Base-by-base conservation (phyloP, 2,888 invertebrate species). In the Drosophila tanythrix region DNA sequence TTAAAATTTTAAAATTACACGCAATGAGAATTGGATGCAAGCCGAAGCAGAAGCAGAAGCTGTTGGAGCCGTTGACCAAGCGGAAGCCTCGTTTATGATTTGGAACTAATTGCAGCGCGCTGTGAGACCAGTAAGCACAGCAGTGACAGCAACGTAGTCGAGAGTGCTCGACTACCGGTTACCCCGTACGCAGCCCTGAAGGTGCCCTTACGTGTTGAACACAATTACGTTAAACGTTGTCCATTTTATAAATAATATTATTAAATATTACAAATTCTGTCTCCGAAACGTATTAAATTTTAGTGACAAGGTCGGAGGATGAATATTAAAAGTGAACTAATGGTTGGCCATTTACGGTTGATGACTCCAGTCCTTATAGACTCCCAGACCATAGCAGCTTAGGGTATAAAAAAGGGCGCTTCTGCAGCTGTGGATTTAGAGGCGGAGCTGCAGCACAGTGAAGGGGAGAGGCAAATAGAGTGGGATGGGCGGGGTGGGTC, bases 1-100 rank as follows among this genome's bases (percentile, higher is more conserved):
- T 85, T 85, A 89, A 82, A 87, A 81, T 89, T 89, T 85, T 64
- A 83, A 82, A 89, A 83, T 82, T 89, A 83, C 83, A 82, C 82
- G 82, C 89, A 77, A 87, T 60, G 48, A 59, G 31, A 57, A 36
- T 53, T 35, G 51, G 29, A 13, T 4, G 31, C 21, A 38, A 48
- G 48, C 31, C 18, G 31, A 55, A 7, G 27, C 46, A 27, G 33
- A 15, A 33, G n/a, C 48, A 48, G 48, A n/a, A 36, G 65, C 31
- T 55, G 51, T 21, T 55, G 64, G 60, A 58, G 46, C 69, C 48
- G 63, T 65, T 83, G 78, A 70, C 82, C 86, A 70, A 72, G 62
- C 81, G 79, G 89, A 83, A 83, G 78, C 81, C 74, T 76, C 81
- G 79, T 83, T 89, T 88, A 88, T 88, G 87, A 83, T 89, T 89